Evolutionary conservation across 1,140 invertebrate genomes (phyloP).

Genomic region (Megalopta genalis): DNA sequence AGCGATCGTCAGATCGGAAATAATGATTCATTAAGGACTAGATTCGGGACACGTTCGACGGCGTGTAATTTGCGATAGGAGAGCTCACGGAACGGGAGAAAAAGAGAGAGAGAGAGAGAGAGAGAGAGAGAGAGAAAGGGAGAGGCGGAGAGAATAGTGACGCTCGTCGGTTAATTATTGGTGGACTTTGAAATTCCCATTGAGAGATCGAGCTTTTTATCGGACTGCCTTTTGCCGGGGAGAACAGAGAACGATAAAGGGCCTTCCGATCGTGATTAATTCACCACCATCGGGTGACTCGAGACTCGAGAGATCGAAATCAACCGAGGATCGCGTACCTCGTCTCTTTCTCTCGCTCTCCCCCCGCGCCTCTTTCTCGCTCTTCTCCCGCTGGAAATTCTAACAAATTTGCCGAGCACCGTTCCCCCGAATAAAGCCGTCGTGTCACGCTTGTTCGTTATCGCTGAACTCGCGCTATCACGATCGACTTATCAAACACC

Average conservation of each 20-base stretch:
- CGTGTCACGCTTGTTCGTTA: constrained; percentile 30
- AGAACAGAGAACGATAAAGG: constrained; percentile 36
- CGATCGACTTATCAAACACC: constrained; percentile 57
- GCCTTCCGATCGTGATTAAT: constrained; percentile 29
- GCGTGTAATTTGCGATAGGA: constrained; percentile 36
- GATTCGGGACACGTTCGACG: constrained; percentile 43
- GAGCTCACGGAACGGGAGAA: neutral
- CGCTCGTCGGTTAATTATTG: constrained; percentile 33
- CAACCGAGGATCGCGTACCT: neutral
- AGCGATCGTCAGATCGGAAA: constrained; percentile 29
- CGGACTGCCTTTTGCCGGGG: constrained; percentile 4
- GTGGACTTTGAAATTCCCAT: constrained; percentile 47
- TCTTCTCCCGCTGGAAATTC: neutral
- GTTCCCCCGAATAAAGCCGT: constrained; percentile 27
- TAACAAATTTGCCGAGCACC: constrained; percentile 10
- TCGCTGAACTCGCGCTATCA: constrained; percentile 37
- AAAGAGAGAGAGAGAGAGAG: neutral
- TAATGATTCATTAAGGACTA: constrained; percentile 42
- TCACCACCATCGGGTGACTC: neutral
- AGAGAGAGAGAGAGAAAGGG: neutral
- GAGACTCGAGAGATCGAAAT: constrained; percentile 5
- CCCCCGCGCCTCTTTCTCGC: no score
- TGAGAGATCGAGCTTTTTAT: constrained; percentile 43
- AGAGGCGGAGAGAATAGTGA: neutral
- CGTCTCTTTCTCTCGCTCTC: no score